Base-by-base conservation (phyloP, 35 echinoderm and acorn worm genomes). In the Stichopus chloronotus region DNA sequence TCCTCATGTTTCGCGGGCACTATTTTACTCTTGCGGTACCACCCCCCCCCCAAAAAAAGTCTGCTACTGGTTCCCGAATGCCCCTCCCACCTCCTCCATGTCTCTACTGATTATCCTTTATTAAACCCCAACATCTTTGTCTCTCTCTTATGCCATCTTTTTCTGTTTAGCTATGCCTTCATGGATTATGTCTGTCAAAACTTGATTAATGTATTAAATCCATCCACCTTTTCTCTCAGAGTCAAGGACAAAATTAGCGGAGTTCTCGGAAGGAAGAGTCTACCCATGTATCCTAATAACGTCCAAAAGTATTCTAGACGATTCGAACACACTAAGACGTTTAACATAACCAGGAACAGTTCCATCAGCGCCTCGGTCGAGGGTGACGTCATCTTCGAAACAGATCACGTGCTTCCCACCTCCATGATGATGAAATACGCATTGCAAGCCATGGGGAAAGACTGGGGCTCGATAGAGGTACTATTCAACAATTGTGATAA, bases 231-330 rank as follows among this genome's bases (percentile, higher is more conserved):
- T 30, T 23, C 4, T 80, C 22, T 56, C 89, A 97, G 97, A 56
- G 25, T 99, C 4, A 94, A 93, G 88, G 79, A 79, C 7, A 93
- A 96, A 61, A 16, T 99, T 24, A 76, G 21, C 9, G 63, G 14
- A 19, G 95, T 93, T 24, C 57, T 96, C 72, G 21, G 13, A 56
- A 92, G 78, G 19, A 85, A 94, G 7, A 79, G 91, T 25, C 74
- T 99, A 0, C 95, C 97, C 93, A 93, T 94, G 17, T 96, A 96
- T 81, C 95, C 95, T 72, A 94, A 88, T 21, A 94, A 99, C 88
- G 87, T 94, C 61, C 80, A 84, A 22, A 95, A 93, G 52, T 94
- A 91, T 76, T 99, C 97, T 8, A 93, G 95, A 87, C 92, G 93
- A 89, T 85, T 96, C 52, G 95, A 96, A 58, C 72, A 95, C 53